Evolutionary conservation across 2,888 invertebrate species (phyloP).

Genomic region (Nemurella pictetii): DNA sequence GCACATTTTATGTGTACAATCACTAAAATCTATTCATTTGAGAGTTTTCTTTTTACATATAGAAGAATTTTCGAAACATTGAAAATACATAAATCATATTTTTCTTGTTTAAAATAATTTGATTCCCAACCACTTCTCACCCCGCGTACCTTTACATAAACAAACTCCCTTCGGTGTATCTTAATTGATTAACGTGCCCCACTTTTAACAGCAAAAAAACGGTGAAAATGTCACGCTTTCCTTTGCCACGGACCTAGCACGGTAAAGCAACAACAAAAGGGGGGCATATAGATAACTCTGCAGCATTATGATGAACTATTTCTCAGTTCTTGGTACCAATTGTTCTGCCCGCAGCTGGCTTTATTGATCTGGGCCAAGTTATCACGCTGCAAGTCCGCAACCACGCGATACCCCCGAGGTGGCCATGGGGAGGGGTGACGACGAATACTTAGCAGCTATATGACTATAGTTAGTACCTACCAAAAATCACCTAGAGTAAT

Average conservation of each 20-base stretch:
- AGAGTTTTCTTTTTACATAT: too few relatives aligned
- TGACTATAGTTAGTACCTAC: too few relatives aligned
- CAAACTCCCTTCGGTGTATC: neutral
- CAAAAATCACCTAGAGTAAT: neutral
- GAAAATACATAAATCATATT: too few relatives aligned
- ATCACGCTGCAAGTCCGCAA: neutral
- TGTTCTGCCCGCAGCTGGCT: conserved; percentile 21
- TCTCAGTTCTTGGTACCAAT: conserved; percentile 31
- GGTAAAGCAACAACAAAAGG: neutral
- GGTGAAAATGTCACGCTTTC: neutral
- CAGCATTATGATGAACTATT: conserved; percentile 29
- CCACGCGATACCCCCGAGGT: neutral
- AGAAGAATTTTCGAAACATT: too few relatives aligned
- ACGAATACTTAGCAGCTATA: neutral
- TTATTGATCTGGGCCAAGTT: conserved; percentile 14
- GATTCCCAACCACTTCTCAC: too few relatives aligned
- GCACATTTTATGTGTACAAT: too few relatives aligned
- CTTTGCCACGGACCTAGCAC: neutral
- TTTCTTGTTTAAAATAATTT: too few relatives aligned
- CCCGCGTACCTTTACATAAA: too few relatives aligned
- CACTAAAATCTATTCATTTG: too few relatives aligned
- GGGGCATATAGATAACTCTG: neutral
- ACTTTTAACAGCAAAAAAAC: neutral
- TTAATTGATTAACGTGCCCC: neutral
- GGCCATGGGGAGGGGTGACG: neutral